Conservation (phyloP, 2,888 invertebrate genomes). For the Drosophila nigricruria region DNA sequence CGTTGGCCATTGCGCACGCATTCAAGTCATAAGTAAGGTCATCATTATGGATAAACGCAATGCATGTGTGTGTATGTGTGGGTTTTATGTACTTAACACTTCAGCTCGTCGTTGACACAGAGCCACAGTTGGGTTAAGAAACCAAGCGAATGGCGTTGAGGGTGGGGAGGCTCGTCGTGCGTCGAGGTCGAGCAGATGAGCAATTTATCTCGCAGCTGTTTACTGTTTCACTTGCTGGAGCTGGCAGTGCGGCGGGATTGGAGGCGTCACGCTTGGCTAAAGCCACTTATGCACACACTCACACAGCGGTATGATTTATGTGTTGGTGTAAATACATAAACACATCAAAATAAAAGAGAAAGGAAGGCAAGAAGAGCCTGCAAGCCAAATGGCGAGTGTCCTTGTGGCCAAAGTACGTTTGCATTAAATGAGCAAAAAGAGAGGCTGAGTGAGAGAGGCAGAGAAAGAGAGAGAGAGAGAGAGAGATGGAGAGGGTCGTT, state of each 20-base stretch:
- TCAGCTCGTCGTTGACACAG: conserved; percentile 69
- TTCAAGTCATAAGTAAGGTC: conserved; percentile 76
- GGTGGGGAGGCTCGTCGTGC: background rate
- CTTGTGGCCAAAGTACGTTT: conserved; percentile 62
- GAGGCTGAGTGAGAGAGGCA: background rate
- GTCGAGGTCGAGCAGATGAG: conserved; percentile 78
- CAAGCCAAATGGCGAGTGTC: conserved; percentile 53
- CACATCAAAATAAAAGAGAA: conserved; percentile 58
- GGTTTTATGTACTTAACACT: conserved; percentile 81
- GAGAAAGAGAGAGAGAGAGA: background rate
- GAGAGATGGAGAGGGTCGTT: background rate
- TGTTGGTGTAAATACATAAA: conserved; percentile 75
- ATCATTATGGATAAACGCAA: conserved; percentile 80
- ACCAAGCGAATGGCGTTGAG: conserved; percentile 10
- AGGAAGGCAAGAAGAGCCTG: conserved; percentile 12
- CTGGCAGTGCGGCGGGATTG: conserved; percentile 12
- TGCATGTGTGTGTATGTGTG: conserved; percentile 62
- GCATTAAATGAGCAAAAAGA: conserved; percentile 71
- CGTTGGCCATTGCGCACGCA: conserved; percentile 43
- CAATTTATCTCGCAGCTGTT: conserved; percentile 82
- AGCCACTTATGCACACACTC: conserved; percentile 73
- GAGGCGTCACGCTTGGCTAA: conserved; percentile 67
- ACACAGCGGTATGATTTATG: conserved; percentile 61
- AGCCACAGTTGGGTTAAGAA: conserved; percentile 56
- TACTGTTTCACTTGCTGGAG: conserved; percentile 73